Conservation (phyloP, 2,797 vertebrate species). For the Thripadectes ignobilis region DNA sequence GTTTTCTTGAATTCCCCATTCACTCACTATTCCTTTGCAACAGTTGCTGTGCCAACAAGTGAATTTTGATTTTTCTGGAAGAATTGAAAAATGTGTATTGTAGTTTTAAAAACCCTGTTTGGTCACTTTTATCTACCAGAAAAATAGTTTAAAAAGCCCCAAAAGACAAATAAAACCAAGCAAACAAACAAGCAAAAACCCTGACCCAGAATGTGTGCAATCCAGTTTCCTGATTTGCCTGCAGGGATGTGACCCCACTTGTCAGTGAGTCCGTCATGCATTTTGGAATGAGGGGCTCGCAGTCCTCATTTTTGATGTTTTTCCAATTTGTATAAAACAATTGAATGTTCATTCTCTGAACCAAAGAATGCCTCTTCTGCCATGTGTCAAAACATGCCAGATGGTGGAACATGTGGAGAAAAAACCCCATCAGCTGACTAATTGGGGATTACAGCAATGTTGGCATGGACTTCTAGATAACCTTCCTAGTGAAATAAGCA, state of each 20-base stretch:
- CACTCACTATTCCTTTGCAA: not conserved
- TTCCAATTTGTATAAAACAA: not conserved
- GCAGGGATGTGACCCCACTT: not conserved
- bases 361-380: not conserved
- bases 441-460: not conserved
- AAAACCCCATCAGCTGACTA: not conserved
- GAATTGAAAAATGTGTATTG: not conserved
- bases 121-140: not conserved
- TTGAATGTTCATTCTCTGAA: not conserved
- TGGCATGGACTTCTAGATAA: not conserved
- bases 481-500: not conserved
- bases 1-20: not conserved
- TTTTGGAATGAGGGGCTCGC: not conserved
- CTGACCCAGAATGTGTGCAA: not conserved
- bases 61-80: not conserved
- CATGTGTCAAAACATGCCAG: not conserved
- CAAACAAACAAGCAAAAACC: not conserved
- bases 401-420: not conserved
- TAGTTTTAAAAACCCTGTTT: not conserved
- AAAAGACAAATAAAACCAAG: not conserved
- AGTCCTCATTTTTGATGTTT: not conserved
- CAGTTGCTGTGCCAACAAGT: not conserved
- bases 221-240: not conserved
- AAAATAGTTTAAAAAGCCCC: not conserved
- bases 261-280: not conserved